Evolutionary conservation across 2,888 invertebrate species (phyloP), one percentile per base, ranked within the genome.

Genomic region (Machimus atricapillus): DNA sequence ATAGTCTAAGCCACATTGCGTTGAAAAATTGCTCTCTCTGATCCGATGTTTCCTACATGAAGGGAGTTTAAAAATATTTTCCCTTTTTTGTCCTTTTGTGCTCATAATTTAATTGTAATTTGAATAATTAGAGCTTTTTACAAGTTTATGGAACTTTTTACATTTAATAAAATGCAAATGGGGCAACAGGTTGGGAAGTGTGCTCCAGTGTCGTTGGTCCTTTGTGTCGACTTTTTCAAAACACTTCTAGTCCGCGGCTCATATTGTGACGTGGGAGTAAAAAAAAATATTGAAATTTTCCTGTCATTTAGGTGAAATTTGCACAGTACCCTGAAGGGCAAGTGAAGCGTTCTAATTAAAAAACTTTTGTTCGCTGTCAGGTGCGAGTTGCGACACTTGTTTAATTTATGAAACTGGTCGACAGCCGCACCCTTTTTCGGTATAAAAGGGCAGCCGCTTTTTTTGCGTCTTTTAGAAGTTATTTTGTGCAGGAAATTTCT

Each of bases 111-210:
- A 79, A 79, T 79, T 79, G 79, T 79, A 79, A 79, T 79, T 79
- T 79, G 79, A 79, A 79, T 79, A 79, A 79, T 79, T 79, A 79
- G 19, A 79, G 9, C 52, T 79, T 46, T 31, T 79, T 43, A 79
- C 79, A 79, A 79, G 52, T 79, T 79, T 79, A 79, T 79, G 52
- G 19, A 52, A 31, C 52, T 79, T 52, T 79, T 52, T 78, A 52
- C 46, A 79, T 79, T 79, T 79, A 79, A 79, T 79, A 79, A 79
- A 79, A 79, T 79, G 79, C 79, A 79, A 79, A 79, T 79, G 27
- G 52, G 46, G 52, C 79, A 79, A 79, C 79, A 79, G 79, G 79
- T 79, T 52, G 79, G 23, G 43, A 78, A 14, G 23, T 43, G 37
- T 23, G 9, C 12, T 23, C 5, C 14, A 43, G 14, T 40, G 40